These are phyloP conservation scores for Ennomos erosarius DNA, from an alignment of 2,888 invertebrate genomes.

Conservation along the genomic window DNA sequence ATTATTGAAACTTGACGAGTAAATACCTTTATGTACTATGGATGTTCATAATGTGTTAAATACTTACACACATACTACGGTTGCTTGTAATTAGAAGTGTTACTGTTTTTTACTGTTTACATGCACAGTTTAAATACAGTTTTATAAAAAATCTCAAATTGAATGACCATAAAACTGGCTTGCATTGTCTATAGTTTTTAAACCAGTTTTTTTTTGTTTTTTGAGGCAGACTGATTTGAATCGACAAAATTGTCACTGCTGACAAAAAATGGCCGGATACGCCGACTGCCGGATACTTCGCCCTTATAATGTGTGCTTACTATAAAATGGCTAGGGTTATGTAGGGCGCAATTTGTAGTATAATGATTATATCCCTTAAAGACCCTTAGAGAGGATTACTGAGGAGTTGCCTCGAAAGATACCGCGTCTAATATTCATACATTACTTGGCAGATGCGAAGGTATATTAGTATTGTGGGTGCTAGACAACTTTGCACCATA, in stretches of 20 bases:
- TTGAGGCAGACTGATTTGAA: too few species aligned
- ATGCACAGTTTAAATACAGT: too few species aligned
- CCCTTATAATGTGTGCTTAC: not conserved
- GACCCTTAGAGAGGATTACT: slow-evolving; percentile 48
- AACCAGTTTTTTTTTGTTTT: too few species aligned
- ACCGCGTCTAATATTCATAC: slow-evolving; percentile 50
- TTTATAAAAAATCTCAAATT: too few species aligned
- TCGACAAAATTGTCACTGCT: not conserved
- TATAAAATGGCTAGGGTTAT: slow-evolving; percentile 32
- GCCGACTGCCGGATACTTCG: not conserved
- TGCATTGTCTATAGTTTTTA: too few species aligned
- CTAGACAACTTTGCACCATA: slow-evolving; percentile 7
- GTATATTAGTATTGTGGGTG: slow-evolving; percentile 11
- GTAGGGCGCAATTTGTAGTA: slow-evolving; percentile 52
- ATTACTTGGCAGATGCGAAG: slow-evolving; percentile 33
- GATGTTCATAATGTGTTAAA: too few species aligned
- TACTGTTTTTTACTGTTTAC: too few species aligned
- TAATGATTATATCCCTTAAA: slow-evolving; percentile 55
- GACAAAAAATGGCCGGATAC: slow-evolving; percentile 9
- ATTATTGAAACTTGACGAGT: too few species aligned
- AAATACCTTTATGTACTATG: too few species aligned
- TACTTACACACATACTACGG: too few species aligned
- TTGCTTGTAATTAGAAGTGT: too few species aligned
- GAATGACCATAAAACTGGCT: too few species aligned
- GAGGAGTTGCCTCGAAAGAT: slow-evolving; percentile 47